These are phyloP conservation scores for Eupeodes corollae DNA, from an alignment of 1,140 invertebrate species.

Conservation along the genomic window DNA sequence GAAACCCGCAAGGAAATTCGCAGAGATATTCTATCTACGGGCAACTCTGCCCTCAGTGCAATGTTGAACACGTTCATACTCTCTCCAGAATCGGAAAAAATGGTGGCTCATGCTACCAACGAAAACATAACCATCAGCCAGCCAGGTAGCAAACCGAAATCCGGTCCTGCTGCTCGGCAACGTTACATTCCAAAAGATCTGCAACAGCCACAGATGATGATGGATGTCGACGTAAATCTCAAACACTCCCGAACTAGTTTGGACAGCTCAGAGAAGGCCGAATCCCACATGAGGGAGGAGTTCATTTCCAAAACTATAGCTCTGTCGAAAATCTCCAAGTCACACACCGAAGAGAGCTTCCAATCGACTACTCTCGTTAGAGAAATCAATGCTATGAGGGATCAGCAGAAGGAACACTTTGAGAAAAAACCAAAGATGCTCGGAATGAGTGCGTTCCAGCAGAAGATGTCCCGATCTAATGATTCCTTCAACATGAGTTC, in stretches of 20 bases:
- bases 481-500: conserved; percentile 26
- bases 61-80: conserved; percentile 21
- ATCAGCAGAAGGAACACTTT: conserved; percentile 21
- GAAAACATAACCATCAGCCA: conserved; percentile 17
- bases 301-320: conserved; percentile 6
- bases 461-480: conserved; percentile 36
- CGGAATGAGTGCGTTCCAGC: conserved; percentile 42
- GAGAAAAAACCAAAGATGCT: conserved; percentile 39
- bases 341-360: conserved; percentile 21
- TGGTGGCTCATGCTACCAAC: conserved; percentile 2
- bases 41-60: conserved; percentile 20
- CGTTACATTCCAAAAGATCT: conserved; percentile 45
- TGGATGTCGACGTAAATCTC: too few species aligned
- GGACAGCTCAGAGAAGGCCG: not conserved
- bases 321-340: conserved; percentile 16
- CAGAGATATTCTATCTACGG: conserved; percentile 25
- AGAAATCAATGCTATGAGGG: conserved; percentile 13
- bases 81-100: too few species aligned
- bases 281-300: not conserved
- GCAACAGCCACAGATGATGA: not conserved
- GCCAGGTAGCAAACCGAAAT: conserved; percentile 31
- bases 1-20: conserved; percentile 28
- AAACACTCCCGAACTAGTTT: not conserved
- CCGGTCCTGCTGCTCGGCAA: conserved; percentile 40
- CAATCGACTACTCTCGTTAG: conserved; percentile 29